phyloP scores from a whole-genome alignment of 2,797 vertebrate species.

The Acanthurus leucopareius region DNA sequence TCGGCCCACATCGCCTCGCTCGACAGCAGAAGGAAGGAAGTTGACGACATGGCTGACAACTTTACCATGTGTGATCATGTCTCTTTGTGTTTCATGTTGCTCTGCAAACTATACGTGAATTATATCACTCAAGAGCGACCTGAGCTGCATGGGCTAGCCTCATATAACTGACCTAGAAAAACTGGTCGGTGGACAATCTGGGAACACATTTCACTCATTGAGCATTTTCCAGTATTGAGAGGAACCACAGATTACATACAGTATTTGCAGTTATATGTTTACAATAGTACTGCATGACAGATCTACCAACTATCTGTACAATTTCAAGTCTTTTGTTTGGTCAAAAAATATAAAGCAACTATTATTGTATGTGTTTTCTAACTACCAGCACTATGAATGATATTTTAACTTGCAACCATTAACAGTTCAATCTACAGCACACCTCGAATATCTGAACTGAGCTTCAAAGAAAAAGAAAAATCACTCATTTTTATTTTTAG shows the following conservation, averaged over 20 bases:
- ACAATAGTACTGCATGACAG: background rate
- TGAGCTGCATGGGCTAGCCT: slow-evolving; percentile 30
- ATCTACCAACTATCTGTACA: background rate
- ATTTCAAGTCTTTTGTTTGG: background rate
- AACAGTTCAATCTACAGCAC: background rate
- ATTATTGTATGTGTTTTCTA: no score
- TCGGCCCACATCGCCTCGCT: background rate
- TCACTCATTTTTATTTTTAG: no score
- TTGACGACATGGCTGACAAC: background rate
- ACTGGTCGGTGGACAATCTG: slow-evolving; percentile 9
- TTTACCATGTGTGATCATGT: slow-evolving; percentile 19
- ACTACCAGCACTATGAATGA: no score
- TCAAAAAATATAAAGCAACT: background rate
- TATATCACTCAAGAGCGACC: slow-evolving; percentile 25
- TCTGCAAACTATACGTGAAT: slow-evolving; percentile 42
- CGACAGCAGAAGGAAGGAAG: background rate
- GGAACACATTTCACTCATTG: slow-evolving; percentile 16
- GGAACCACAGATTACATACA: slow-evolving; percentile 3
- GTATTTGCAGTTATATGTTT: background rate
- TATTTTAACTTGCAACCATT: background rate
- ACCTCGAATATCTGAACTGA: no score
- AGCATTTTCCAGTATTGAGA: background rate
- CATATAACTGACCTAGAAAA: slow-evolving; percentile 49
- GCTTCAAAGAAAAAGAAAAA: no score
- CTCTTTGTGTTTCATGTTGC: slow-evolving; percentile 14